These are phyloP conservation scores for Rhynchonycteris naso DNA, from an alignment of 2,797 vertebrate genomes.

Conservation along the genomic window DNA sequence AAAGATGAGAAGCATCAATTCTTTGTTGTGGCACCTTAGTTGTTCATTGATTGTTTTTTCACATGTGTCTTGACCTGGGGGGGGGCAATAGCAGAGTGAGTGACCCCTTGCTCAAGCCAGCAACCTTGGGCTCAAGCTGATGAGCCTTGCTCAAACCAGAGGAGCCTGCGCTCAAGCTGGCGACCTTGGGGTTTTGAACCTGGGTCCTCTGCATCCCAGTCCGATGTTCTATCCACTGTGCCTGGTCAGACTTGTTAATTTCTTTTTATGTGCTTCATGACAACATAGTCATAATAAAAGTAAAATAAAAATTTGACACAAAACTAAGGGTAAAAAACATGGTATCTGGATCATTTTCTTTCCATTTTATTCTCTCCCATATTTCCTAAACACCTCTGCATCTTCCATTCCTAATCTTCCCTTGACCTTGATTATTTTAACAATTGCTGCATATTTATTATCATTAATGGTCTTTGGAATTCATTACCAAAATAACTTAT, in stretches of 20 bases:
- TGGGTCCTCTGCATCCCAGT: no score
- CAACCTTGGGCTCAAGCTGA: no score
- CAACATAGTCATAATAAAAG: background rate
- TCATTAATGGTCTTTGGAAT: conserved; percentile 39
- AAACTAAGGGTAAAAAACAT: background rate
- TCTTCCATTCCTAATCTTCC: background rate
- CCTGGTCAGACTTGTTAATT: background rate
- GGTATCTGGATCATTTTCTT: background rate
- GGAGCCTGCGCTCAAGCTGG: no score
- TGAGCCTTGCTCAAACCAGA: no score
- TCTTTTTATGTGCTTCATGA: conserved; percentile 23
- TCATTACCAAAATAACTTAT: conserved; percentile 55
- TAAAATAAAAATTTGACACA: background rate
- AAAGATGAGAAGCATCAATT: no score
- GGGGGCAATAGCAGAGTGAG: no score
- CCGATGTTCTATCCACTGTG: no score
- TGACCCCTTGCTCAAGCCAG: no score
- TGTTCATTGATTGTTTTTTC: no score
- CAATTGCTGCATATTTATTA: conserved; percentile 29
- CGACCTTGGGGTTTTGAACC: no score
- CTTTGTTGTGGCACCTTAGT: no score
- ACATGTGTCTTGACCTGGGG: no score
- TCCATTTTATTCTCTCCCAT: background rate
- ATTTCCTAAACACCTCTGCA: background rate
- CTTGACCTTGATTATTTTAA: conserved; percentile 36